A percentile compares a stretch with the other conserved stretches of the same genome.
phyloP scores from a whole-genome alignment of 2,797 vertebrate genomes.

The Gymnoscopelus microlampas region DNA sequence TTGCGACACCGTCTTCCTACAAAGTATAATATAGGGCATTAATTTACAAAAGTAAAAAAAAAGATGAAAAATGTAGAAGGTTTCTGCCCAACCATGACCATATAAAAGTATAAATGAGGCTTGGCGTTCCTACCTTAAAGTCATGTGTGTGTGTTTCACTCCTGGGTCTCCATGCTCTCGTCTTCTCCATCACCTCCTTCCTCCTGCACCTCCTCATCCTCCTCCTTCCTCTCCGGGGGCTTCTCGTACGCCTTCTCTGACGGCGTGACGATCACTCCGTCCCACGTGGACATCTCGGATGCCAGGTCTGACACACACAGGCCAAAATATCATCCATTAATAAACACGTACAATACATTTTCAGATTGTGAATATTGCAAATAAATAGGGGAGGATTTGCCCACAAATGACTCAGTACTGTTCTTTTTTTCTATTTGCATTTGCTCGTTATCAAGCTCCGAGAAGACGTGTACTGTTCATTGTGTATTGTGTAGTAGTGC shows the following conservation, averaged over 20 bases:
- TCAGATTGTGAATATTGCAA: not conserved
- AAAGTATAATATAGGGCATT: no score
- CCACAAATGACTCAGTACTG: no score
- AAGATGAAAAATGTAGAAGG: no score
- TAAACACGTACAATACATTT: not conserved
- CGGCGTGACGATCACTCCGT: slow-evolving; percentile 95
- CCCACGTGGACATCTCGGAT: slow-evolving; percentile 96
- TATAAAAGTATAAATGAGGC: no score
- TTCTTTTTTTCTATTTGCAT: no score
- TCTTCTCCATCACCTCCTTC: slow-evolving; percentile 91
- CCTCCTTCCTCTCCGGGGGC: slow-evolving; percentile 95
- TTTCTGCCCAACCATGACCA: no score
- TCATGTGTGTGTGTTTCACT: slow-evolving; percentile 73
- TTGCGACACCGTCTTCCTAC: no score
- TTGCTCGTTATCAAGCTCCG: no score
- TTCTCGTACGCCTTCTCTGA: slow-evolving; percentile 98
- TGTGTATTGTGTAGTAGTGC: no score
- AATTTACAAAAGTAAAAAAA: no score
- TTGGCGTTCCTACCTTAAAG: slow-evolving; percentile 23
- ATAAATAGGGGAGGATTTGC: no score
- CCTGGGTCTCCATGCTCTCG: slow-evolving; percentile 97
- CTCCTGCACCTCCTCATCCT: slow-evolving; percentile 92
- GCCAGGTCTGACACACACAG: slow-evolving; percentile 84
- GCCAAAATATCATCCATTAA: not conserved
- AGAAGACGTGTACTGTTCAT: no score